Conservation (phyloP, 2,113 vertebrate species). For the Engystomops pustulosus region DNA sequence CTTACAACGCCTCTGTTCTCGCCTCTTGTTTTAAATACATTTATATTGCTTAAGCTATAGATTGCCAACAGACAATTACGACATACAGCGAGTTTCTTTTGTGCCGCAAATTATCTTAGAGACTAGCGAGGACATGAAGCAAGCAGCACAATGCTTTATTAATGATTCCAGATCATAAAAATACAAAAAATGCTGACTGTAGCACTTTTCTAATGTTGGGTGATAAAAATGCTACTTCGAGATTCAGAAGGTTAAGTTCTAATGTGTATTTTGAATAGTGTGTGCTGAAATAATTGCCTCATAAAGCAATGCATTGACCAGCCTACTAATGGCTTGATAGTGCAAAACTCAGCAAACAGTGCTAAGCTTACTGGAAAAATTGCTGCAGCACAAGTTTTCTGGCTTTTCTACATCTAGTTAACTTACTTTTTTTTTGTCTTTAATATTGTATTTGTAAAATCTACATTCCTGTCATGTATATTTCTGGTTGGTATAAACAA, state of each 20-base stretch:
- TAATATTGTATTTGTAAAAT: slow-evolving; percentile 42
- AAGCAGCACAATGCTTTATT: slow-evolving; percentile 87
- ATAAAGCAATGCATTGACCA: slow-evolving; percentile 89
- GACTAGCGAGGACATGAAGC: slow-evolving; percentile 70
- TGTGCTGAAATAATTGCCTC: slow-evolving; percentile 90
- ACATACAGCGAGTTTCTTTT: slow-evolving; percentile 72
- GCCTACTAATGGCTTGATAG: slow-evolving; percentile 82
- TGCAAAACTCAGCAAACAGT: slow-evolving; percentile 87
- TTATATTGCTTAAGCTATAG: slow-evolving; percentile 67
- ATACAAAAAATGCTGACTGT: slow-evolving; percentile 81
- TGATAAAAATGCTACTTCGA: slow-evolving; percentile 92
- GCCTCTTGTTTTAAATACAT: slow-evolving; percentile 66
- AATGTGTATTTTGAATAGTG: slow-evolving; percentile 93
- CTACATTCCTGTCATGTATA: neutral
- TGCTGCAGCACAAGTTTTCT: slow-evolving; percentile 77
- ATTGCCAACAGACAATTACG: slow-evolving; percentile 73
- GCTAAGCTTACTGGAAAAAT: slow-evolving; percentile 84
- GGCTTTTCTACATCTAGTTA: slow-evolving; percentile 70
- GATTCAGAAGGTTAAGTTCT: slow-evolving; percentile 95
- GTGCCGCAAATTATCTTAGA: slow-evolving; percentile 83
- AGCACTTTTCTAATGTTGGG: slow-evolving; percentile 87
- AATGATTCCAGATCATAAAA: slow-evolving; percentile 88
- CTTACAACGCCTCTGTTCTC: slow-evolving; percentile 60
- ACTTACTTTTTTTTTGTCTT: slow-evolving; percentile 62
- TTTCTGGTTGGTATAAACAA: neutral